These are phyloP conservation scores for Hofmannophila pseudospretella DNA, from an alignment of 2,888 invertebrate genomes.

Conservation along the genomic window DNA sequence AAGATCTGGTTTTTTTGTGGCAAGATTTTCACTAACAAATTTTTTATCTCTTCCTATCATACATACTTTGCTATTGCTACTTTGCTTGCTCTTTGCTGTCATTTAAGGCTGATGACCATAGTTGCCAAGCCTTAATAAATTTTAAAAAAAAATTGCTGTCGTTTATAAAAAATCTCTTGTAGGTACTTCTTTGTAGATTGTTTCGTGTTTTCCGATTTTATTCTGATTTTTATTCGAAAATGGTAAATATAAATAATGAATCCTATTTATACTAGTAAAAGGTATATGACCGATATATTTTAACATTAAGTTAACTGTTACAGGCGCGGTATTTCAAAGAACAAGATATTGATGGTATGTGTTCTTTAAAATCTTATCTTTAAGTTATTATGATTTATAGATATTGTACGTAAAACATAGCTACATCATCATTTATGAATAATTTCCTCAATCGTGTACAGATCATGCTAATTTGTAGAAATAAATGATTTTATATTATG, in stretches of 20 bases:
- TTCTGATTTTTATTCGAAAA: slow-evolving; percentile 1
- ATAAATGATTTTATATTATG: no score
- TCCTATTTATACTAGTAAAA: no score
- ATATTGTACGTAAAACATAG: not conserved
- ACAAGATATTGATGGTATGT: slow-evolving; percentile 95
- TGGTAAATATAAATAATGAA: slow-evolving; percentile 3
- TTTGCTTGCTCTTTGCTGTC: no score
- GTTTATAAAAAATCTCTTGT: no score
- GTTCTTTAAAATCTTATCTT: slow-evolving; percentile 5
- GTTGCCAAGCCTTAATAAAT: no score
- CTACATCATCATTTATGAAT: not conserved
- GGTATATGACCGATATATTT: not conserved
- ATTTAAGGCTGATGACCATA: no score
- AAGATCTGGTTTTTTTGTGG: no score
- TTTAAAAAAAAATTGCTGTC: no score
- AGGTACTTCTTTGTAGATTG: not conserved
- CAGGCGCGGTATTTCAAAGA: slow-evolving; percentile 96
- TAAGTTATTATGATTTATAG: slow-evolving; percentile 1
- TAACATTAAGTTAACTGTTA: slow-evolving; percentile 25
- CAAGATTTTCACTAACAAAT: no score
- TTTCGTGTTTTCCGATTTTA: slow-evolving; percentile 1
- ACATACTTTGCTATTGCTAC: no score
- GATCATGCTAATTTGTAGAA: no score
- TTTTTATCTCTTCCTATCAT: no score
- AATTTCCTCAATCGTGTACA: not conserved